Percentiles rank a stretch among this genome's conserved stretches.
Conservation (phyloP, 2,797 vertebrate species). For the Sebastes minor region DNA sequence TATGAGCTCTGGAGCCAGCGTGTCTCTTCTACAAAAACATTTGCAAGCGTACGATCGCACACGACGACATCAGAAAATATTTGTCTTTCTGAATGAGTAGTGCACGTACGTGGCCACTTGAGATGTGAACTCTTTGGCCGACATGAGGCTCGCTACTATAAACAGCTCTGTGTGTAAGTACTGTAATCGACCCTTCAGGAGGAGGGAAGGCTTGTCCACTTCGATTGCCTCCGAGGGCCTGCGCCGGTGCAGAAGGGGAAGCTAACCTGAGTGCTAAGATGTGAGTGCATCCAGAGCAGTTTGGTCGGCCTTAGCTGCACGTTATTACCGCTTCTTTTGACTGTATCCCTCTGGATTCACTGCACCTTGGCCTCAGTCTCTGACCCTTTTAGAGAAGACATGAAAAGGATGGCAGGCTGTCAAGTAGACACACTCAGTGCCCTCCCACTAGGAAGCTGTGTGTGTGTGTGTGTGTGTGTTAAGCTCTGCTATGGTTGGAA, state of each 20-base stretch:
- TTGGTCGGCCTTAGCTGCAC: constrained; percentile 32
- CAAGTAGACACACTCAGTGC: constrained; percentile 20
- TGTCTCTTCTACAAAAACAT: neutral
- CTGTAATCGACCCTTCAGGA: constrained; percentile 16
- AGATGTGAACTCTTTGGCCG: constrained; percentile 24
- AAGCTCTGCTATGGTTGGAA: neutral
- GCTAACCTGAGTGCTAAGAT: neutral
- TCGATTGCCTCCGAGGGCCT: neutral
- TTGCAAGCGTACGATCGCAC: neutral
- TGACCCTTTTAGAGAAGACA: constrained; percentile 58
- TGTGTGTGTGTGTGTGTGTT: neutral
- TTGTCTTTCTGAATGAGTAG: constrained; percentile 16
- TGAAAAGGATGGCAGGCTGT: constrained; percentile 53
- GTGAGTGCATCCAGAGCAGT: constrained; percentile 10
- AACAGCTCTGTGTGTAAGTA: constrained; percentile 28
- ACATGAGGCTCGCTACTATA: constrained; percentile 26
- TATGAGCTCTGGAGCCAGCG: neutral
- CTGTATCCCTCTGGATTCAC: constrained; percentile 36
- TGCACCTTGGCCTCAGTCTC: constrained; percentile 27
- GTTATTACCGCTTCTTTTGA: constrained; percentile 41
- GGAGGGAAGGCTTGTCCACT: constrained; percentile 27
- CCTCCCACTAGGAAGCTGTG: neutral
- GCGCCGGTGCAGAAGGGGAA: neutral
- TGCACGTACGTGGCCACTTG: constrained; percentile 19
- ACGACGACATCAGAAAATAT: constrained; percentile 30